Percentiles rank a stretch among this genome's conserved stretches.
These are phyloP conservation scores for Quiscalus mexicanus DNA, from an alignment of 2,113 vertebrate species.

Conservation along the genomic window DNA sequence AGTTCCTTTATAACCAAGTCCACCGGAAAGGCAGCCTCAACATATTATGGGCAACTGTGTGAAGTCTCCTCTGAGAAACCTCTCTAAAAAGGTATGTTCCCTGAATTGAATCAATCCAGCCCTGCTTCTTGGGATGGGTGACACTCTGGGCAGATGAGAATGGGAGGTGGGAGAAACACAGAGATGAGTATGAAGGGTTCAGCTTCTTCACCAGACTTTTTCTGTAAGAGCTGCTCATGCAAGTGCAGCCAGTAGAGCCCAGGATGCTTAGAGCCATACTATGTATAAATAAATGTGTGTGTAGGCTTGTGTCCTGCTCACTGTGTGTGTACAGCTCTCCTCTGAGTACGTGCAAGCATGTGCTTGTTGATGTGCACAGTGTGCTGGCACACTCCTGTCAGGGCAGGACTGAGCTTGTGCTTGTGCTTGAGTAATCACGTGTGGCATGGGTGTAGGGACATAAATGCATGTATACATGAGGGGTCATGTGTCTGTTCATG, in stretches of 20 bases:
- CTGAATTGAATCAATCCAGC: not conserved
- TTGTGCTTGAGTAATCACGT: not conserved
- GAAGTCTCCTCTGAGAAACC: conserved; percentile 92
- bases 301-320: not conserved
- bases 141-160: not conserved
- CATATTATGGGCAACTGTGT: conserved; percentile 97
- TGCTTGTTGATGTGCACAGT: not conserved
- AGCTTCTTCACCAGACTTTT: not conserved
- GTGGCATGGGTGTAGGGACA: not conserved
- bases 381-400: not conserved
- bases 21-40: conserved; percentile 64
- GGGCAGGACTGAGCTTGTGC: not conserved
- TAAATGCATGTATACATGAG: not conserved
- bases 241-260: not conserved
- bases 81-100: conserved; percentile 95
- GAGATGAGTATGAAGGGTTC: not conserved
- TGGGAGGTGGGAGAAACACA: conserved; percentile 28
- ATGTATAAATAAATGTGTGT: not conserved
- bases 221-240: not conserved
- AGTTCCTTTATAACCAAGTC: conserved; percentile 65
- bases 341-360: not conserved
- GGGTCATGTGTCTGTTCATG: fast-evolving
- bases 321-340: not conserved
- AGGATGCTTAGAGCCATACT: not conserved
- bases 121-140: conserved; percentile 30